These are phyloP conservation scores for Drosophila punjabiensis DNA, from an alignment of 1,140 invertebrate genomes.

Conservation along the genomic window DNA sequence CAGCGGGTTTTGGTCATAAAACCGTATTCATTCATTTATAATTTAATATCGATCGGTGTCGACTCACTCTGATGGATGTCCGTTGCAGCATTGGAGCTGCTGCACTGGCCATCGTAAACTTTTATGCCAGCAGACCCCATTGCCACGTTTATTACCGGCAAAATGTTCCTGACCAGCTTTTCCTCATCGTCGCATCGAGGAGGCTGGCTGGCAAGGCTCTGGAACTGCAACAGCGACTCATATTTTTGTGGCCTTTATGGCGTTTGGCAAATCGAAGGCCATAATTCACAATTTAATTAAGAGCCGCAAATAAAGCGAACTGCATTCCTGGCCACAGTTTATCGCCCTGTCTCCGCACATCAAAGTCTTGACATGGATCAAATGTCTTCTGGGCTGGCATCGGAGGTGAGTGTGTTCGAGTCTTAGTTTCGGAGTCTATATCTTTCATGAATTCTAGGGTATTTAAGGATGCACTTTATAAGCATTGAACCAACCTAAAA, in stretches of 20 bases:
- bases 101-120: slow-evolving; percentile 63
- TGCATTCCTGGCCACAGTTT: slow-evolving; percentile 54
- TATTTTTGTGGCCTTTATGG: slow-evolving; percentile 80
- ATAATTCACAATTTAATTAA: slow-evolving; percentile 85
- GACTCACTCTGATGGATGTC: slow-evolving; percentile 61
- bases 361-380: slow-evolving; percentile 31
- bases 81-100: slow-evolving; percentile 26
- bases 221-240: slow-evolving; percentile 43
- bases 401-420: not conserved
- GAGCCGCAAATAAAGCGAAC: slow-evolving; percentile 68
- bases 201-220: not conserved
- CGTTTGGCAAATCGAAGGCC: slow-evolving; percentile 77
- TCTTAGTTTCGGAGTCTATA: slow-evolving; percentile 7
- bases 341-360: slow-evolving; percentile 33
- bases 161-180: slow-evolving; percentile 50
- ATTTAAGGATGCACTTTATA: not conserved
- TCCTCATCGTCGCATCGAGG: no score
- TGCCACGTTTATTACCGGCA: slow-evolving; percentile 61
- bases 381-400: slow-evolving; percentile 10
- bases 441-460: not conserved
- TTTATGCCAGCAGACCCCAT: slow-evolving; percentile 64
- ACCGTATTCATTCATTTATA: slow-evolving; percentile 85
- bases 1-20: slow-evolving; percentile 63
- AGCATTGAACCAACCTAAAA: not conserved
- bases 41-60: slow-evolving; percentile 81